Evolutionary conservation across 1,140 invertebrate genomes (phyloP).

Genomic region (Drosophila tsacasi): DNA sequence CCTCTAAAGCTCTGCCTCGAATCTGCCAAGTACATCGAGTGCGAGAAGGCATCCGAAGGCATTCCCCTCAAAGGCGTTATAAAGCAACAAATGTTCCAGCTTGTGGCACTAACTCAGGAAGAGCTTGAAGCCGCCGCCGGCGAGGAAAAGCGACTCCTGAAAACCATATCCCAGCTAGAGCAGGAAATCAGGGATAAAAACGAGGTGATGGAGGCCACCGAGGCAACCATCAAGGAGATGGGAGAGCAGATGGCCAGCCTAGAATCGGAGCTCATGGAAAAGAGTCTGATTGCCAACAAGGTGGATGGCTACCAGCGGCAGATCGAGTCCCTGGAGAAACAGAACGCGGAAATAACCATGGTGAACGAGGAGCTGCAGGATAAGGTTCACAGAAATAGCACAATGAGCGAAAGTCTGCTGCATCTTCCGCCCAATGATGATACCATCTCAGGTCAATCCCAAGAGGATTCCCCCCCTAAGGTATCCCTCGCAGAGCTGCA

Average conservation of each 20-base stretch:
- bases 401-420: constrained; percentile 49
- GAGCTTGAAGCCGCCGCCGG: background rate
- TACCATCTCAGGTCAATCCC: background rate
- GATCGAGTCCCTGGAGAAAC: constrained; percentile 68
- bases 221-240: constrained; percentile 64
- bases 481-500: constrained; percentile 9
- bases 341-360: constrained; percentile 70
- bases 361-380: constrained; percentile 74
- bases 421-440: constrained; percentile 2
- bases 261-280: constrained; percentile 64
- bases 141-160: background rate
- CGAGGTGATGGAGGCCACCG: constrained; percentile 54
- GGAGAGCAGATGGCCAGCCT: constrained; percentile 61
- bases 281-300: constrained; percentile 70
- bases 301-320: constrained; percentile 70
- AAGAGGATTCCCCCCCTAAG: constrained; percentile 6
- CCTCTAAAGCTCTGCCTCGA: constrained; percentile 40
- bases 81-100: constrained; percentile 43
- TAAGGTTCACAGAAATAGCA: constrained; percentile 61
- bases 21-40: constrained; percentile 19
- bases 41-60: background rate
- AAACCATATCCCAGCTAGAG: constrained; percentile 48
- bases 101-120: constrained; percentile 16
- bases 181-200: constrained; percentile 56
- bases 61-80: constrained; percentile 39